These are phyloP conservation scores for Drosophila tanythrix DNA, from an alignment of 2,888 invertebrate genomes.

Conservation along the genomic window DNA sequence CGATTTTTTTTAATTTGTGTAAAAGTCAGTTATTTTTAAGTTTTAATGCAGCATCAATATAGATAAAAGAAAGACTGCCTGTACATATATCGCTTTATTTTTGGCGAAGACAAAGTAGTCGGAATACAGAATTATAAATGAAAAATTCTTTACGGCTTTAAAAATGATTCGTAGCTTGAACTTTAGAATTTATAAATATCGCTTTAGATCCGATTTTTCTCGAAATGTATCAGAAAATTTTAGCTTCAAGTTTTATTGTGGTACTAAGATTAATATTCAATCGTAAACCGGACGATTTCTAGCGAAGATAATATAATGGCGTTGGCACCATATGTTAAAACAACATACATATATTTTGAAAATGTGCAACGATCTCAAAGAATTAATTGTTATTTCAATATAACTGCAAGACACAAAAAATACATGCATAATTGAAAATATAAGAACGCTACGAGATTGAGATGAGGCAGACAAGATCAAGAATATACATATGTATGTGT, in stretches of 20 bases:
- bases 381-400: not conserved
- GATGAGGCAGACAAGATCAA: not conserved
- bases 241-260: not conserved
- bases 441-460: not conserved
- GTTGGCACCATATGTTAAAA: not conserved
- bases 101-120: no score
- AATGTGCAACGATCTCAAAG: not conserved
- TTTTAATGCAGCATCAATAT: not conserved
- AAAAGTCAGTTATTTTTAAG: not conserved
- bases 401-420: not conserved
- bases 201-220: not conserved
- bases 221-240: not conserved
- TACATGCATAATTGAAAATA: not conserved
- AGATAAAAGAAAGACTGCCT: rapidly evolving
- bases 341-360: not conserved
- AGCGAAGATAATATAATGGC: not conserved
- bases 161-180: not conserved
- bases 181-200: not conserved
- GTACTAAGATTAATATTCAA: not conserved
- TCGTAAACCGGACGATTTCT: not conserved
- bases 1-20: not conserved
- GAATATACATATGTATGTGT: not conserved
- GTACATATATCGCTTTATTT: not conserved
- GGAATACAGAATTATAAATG: not conserved
- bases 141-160: not conserved